These are phyloP conservation scores for Scleropages formosus DNA, from an alignment of 2,797 vertebrate genomes.

Conservation along the genomic window DNA sequence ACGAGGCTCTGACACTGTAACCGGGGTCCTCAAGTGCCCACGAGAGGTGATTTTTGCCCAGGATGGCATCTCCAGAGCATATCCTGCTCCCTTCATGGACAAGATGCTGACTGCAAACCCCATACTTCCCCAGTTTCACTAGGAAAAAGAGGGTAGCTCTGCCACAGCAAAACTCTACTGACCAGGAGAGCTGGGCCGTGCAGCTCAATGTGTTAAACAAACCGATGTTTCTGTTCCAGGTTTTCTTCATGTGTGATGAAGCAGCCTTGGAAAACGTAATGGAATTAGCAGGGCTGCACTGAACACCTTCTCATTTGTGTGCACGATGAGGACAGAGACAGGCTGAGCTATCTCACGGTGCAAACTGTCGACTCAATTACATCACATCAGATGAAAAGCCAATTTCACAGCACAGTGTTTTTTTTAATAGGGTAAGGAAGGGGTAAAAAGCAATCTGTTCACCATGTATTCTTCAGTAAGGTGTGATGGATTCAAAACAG, in stretches of 20 bases:
- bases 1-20: conserved; percentile 50
- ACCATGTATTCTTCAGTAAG: not conserved
- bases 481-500: not conserved
- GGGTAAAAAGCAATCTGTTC: no score
- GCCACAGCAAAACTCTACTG: not conserved
- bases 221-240: not conserved
- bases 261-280: not conserved
- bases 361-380: no score
- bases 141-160: not conserved
- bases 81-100: conserved; percentile 22
- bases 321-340: not conserved
- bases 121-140: no score
- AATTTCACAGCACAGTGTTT: no score
- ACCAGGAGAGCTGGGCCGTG: no score
- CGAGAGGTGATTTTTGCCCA: conserved; percentile 33
- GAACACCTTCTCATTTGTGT: no score
- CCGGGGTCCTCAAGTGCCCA: conserved; percentile 50
- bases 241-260: not conserved
- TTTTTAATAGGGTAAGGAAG: no score
- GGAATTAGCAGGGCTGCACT: not conserved
- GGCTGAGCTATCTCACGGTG: not conserved
- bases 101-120: conserved; percentile 34
- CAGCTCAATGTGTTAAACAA: no score
- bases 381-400: no score
- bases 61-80: not conserved